Conservation (phyloP, 2,113 vertebrate species). For the Anoplopoma fimbria region DNA sequence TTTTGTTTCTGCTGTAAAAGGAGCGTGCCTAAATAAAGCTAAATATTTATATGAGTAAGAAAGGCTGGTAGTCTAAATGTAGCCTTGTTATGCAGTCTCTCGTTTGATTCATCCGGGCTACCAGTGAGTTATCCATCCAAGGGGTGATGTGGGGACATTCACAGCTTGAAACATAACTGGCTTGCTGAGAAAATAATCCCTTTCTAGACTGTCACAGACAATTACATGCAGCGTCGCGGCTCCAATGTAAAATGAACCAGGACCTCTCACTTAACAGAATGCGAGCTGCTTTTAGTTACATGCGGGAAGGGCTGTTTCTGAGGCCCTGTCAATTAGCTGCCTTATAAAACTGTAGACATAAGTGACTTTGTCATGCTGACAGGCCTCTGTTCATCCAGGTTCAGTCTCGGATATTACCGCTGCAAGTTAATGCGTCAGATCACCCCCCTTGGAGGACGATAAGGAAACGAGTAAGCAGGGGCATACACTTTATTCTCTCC, state of each 20-base stretch:
- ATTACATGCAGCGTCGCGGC: constrained; percentile 6
- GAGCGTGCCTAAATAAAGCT: no score
- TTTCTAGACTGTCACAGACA: constrained; percentile 8
- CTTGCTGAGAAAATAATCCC: constrained; percentile 10
- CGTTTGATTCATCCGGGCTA: not conserved
- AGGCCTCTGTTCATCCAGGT: constrained; percentile 37
- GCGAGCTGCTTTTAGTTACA: not conserved
- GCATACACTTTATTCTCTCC: constrained; percentile 53
- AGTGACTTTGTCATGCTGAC: constrained; percentile 20
- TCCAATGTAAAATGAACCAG: constrained; percentile 21
- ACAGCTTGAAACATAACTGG: not conserved
- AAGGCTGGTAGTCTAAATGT: not conserved
- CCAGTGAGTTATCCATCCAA: not conserved
- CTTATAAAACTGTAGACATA: constrained; percentile 8
- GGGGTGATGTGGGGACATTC: not conserved
- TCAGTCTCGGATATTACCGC: constrained; percentile 51
- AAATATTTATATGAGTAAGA: not conserved
- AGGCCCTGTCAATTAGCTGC: constrained; percentile 25
- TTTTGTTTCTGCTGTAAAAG: not conserved
- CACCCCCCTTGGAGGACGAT: constrained; percentile 67
- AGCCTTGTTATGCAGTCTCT: constrained; percentile 1
- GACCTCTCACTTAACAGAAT: constrained; percentile 20
- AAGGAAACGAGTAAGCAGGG: constrained; percentile 73
- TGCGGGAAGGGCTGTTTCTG: constrained; percentile 19
- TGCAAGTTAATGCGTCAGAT: constrained; percentile 64